A percentile compares a stretch with the other conserved stretches of the same genome.
Evolutionary conservation across 2,113 vertebrate genomes (phyloP).

Genomic region (Hippocampus zosterae): DNA sequence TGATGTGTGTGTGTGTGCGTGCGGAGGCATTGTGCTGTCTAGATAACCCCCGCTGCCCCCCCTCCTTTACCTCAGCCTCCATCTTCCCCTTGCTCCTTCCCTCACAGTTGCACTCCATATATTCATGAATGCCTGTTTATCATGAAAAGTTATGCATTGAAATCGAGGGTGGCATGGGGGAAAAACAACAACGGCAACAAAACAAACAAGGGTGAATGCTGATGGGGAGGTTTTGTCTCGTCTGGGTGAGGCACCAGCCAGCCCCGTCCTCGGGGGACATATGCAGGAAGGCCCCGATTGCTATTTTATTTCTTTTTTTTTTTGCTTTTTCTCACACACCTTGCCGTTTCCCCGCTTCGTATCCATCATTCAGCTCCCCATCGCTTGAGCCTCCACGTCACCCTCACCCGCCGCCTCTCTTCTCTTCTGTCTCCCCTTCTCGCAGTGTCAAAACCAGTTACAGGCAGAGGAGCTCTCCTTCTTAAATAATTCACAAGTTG

Average conservation of each 20-base stretch:
- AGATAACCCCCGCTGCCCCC: constrained; percentile 38
- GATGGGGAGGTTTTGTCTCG: constrained; percentile 66
- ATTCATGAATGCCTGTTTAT: constrained; percentile 78
- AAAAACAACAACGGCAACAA: constrained; percentile 48
- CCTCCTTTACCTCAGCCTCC: constrained; percentile 42
- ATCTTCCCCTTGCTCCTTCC: constrained; percentile 33
- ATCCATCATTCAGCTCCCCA: constrained; percentile 12
- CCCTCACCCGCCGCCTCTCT: constrained; percentile 43
- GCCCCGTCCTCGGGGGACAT: constrained; percentile 60
- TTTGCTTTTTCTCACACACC: constrained; percentile 30
- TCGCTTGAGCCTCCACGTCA: constrained; percentile 26
- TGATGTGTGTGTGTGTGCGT: constrained; percentile 1
- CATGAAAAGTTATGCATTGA: constrained; percentile 74
- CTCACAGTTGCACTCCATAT: constrained; percentile 69
- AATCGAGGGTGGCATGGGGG: constrained; percentile 53
- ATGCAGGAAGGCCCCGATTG: constrained; percentile 63
- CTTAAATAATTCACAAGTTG: constrained; percentile 99
- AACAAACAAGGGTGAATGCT: constrained; percentile 67
- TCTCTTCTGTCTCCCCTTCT: constrained; percentile 57
- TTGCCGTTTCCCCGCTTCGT: constrained; percentile 19
- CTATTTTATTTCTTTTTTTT: constrained; percentile 39
- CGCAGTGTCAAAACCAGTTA: constrained; percentile 86
- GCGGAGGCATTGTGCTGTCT: constrained; percentile 34
- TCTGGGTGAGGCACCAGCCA: constrained; percentile 56
- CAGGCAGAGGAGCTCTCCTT: constrained; percentile 84